Percentiles rank a stretch among this genome's conserved stretches.
phyloP scores from a whole-genome alignment of 1,140 invertebrate genomes.

The Drosophila repleta region DNA sequence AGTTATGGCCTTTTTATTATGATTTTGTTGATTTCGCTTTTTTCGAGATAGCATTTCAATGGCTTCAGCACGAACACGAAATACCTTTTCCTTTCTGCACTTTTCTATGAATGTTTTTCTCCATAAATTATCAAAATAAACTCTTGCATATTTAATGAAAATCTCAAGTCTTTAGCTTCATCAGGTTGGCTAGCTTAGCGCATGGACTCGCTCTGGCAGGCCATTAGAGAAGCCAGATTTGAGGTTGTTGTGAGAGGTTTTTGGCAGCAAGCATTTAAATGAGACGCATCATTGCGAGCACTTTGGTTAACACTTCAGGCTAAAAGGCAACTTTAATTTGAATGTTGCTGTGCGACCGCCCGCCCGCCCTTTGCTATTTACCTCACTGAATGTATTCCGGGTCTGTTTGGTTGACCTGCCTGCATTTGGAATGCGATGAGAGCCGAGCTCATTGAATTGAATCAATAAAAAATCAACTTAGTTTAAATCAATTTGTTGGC shows the following conservation, averaged over 20 bases:
- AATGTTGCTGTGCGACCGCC: constrained; percentile 17
- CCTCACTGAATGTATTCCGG: not conserved
- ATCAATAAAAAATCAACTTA: constrained; percentile 76
- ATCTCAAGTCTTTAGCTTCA: not conserved
- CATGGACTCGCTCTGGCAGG: not conserved
- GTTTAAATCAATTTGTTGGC: constrained; percentile 67
- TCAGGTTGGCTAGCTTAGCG: not conserved
- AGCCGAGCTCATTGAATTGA: constrained; percentile 44
- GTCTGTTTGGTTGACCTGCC: constrained; percentile 8
- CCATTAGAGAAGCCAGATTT: not conserved
- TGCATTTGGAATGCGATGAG: not conserved
- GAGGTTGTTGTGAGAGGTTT: too few species aligned
- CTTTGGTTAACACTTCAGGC: constrained; percentile 25
- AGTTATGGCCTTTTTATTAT: constrained; percentile 71
- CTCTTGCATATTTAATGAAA: too few species aligned
- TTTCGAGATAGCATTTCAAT: constrained; percentile 20
- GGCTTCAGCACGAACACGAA: not conserved
- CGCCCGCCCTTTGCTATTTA: too few species aligned
- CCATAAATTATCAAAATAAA: too few species aligned
- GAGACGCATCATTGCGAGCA: constrained; percentile 59
- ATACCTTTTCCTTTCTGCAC: not conserved
- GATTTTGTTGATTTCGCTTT: constrained; percentile 78
- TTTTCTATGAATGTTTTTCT: too few species aligned
- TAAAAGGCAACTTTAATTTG: constrained; percentile 44
- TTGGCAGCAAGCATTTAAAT: constrained; percentile 49